Conservation (phyloP, 2,888 invertebrate genomes). For the Ypsolopha scabrella region DNA sequence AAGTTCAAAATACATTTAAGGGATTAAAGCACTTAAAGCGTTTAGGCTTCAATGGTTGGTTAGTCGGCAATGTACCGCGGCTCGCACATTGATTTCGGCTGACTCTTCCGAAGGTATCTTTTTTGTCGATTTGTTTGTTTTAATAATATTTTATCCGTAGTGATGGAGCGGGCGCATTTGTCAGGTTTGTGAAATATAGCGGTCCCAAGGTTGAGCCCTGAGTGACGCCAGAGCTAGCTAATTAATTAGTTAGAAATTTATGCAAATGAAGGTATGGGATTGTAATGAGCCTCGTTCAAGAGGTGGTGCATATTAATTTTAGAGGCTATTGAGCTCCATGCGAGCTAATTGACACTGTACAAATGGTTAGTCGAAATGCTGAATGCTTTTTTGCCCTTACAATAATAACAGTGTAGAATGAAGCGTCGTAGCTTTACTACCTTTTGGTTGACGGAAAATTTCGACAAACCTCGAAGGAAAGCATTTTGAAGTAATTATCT, state of each 20-base stretch:
- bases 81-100: slow-evolving; percentile 70
- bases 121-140: slow-evolving; percentile 69
- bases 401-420: no score
- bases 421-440: no score
- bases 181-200: slow-evolving; percentile 60
- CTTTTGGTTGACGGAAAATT: no score
- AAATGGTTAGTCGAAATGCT: no score
- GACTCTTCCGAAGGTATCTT: slow-evolving; percentile 53
- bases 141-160: slow-evolving; percentile 68
- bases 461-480: no score
- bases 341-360: no score
- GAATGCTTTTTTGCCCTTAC: no score
- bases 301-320: no score
- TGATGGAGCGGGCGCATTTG: slow-evolving; percentile 68
- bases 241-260: slow-evolving; percentile 54
- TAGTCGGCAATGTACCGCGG: slow-evolving; percentile 44
- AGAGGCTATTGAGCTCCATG: no score
- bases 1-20: not conserved
- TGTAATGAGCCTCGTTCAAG: slow-evolving; percentile 27
- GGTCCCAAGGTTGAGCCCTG: slow-evolving; percentile 27
- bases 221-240: slow-evolving; percentile 37
- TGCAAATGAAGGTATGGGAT: slow-evolving; percentile 45
- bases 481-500: no score
- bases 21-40: not conserved
- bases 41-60: slow-evolving; percentile 7